phyloP scores from a whole-genome alignment of 2,888 invertebrate genomes.

The Apantesis nais region DNA sequence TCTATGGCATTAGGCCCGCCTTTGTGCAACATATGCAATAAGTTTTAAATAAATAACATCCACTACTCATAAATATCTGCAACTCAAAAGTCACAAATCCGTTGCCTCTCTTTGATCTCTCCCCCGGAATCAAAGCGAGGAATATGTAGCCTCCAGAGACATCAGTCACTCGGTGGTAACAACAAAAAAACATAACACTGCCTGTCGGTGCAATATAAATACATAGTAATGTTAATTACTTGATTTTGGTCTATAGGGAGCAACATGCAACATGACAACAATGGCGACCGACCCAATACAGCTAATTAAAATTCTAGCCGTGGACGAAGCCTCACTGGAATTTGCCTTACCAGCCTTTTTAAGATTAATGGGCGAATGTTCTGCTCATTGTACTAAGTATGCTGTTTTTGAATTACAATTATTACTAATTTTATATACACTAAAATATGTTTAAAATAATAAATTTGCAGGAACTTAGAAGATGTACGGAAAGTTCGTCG shows the following conservation, averaged over 20 bases:
- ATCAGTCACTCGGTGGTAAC: too few relatives aligned
- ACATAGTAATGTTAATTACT: not conserved
- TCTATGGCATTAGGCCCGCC: too few relatives aligned
- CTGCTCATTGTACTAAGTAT: constrained; percentile 56
- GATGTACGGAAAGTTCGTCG: constrained; percentile 18
- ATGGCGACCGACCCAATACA: constrained; percentile 64
- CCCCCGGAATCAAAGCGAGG: too few relatives aligned
- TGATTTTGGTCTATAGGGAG: constrained; percentile 50
- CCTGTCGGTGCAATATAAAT: too few relatives aligned
- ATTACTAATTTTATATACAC: constrained; percentile 17
- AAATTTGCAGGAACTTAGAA: constrained; percentile 27
- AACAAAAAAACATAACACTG: too few relatives aligned
- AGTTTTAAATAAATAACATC: too few relatives aligned
- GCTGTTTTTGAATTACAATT: constrained; percentile 22
- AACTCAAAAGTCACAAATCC: too few relatives aligned
- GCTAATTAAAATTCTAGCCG: constrained; percentile 63
- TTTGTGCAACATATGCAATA: too few relatives aligned
- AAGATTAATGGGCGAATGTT: constrained; percentile 60
- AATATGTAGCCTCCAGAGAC: too few relatives aligned
- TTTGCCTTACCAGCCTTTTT: constrained; percentile 70
- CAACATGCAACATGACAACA: constrained; percentile 59
- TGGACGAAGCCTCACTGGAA: constrained; percentile 64
- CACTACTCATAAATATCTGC: too few relatives aligned
- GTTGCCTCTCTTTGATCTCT: too few relatives aligned
- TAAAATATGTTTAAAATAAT: constrained; percentile 25